A percentile compares a stretch with the other conserved stretches of the same genome.
Conservation (phyloP, 1,140 invertebrate species). For the Contarinia nasturtii region DNA sequence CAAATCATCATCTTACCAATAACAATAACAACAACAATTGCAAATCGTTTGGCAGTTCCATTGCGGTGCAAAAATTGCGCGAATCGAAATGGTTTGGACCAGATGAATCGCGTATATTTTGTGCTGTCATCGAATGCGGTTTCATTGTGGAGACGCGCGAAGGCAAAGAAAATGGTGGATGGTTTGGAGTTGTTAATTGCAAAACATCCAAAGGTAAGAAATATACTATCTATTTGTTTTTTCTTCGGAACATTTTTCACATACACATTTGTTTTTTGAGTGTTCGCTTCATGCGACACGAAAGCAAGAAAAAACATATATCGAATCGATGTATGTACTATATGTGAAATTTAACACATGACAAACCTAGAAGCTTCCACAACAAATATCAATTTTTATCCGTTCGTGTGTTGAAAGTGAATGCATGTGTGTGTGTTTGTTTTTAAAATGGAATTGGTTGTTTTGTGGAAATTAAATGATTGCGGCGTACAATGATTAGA, state of each 20-base stretch:
- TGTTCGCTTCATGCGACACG: too few relatives aligned
- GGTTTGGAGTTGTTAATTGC: slow-evolving; percentile 40
- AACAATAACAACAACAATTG: slow-evolving; percentile 5
- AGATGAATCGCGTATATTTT: slow-evolving; percentile 41
- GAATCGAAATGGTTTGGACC: slow-evolving; percentile 47
- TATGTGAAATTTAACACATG: background rate
- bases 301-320: too few relatives aligned
- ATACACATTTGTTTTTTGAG: too few relatives aligned
- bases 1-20: background rate
- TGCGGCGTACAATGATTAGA: background rate
- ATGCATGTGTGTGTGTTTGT: too few relatives aligned
- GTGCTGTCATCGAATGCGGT: slow-evolving; percentile 43
- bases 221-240: background rate
- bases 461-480: background rate
- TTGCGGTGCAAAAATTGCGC: slow-evolving; percentile 41
- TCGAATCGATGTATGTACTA: too few relatives aligned
- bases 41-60: slow-evolving; percentile 34
- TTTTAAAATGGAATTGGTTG: too few relatives aligned
- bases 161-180: slow-evolving; percentile 9
- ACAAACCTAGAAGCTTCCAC: background rate
- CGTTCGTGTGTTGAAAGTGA: background rate
- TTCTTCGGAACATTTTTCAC: too few relatives aligned
- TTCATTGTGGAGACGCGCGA: slow-evolving; percentile 41
- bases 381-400: background rate
- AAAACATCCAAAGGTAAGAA: slow-evolving; percentile 42